A percentile compares a stretch with the other conserved stretches of the same genome.
Conservation (phyloP, 2,797 vertebrate species). For the Tangara arthus region DNA sequence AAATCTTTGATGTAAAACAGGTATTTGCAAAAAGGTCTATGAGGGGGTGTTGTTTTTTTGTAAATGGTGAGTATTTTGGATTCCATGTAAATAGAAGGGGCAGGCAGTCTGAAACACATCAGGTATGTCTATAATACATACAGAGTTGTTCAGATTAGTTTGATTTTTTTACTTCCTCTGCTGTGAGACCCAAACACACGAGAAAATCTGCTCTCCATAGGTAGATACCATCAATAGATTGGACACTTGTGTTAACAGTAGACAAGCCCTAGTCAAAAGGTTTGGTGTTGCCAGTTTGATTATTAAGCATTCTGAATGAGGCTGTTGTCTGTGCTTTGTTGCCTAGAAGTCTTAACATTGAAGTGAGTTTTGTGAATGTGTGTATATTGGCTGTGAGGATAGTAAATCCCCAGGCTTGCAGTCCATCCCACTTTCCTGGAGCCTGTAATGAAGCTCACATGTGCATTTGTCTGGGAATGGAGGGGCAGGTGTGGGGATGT, state of each 20-base stretch:
- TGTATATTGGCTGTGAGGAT: neutral
- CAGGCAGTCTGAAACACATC: neutral
- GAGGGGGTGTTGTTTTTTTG: accelerated
- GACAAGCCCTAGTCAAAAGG: neutral
- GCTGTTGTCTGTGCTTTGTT: neutral
- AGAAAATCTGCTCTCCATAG: neutral
- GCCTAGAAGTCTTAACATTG: neutral
- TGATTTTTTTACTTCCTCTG: neutral
- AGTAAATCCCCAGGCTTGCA: neutral
- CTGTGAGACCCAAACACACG: neutral
- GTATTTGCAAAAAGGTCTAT: neutral
- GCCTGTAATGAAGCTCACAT: accelerated
- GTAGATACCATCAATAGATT: neutral
- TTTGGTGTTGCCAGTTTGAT: neutral
- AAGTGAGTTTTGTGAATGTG: neutral
- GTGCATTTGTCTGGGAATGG: neutral
- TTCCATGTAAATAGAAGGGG: neutral
- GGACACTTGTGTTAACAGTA: neutral
- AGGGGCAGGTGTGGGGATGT: neutral
- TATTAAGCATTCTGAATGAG: neutral
- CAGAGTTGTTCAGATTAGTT: neutral
- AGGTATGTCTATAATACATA: neutral
- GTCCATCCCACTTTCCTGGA: neutral
- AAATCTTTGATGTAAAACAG: neutral
- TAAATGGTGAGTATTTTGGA: neutral